Percentiles rank a stretch among this genome's conserved stretches.
phyloP scores from a whole-genome alignment of 2,888 invertebrate genomes.

The Ditula angustiorana region DNA sequence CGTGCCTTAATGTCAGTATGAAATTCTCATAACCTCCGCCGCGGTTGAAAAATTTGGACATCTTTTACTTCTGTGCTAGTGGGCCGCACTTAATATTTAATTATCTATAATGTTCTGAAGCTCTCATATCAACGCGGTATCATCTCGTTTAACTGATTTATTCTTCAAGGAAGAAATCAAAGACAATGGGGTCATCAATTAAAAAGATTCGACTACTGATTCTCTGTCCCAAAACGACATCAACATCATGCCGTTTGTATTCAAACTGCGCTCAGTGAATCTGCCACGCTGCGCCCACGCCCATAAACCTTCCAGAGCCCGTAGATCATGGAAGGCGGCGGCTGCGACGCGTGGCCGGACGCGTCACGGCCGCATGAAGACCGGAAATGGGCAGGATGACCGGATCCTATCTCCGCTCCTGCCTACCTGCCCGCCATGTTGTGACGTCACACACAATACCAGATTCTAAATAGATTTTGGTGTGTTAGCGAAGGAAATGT shows the following conservation, averaged over 20 bases:
- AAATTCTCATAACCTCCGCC: slow-evolving; percentile 14
- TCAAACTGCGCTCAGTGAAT: slow-evolving; percentile 26
- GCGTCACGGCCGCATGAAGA: slow-evolving; percentile 86
- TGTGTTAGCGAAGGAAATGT: slow-evolving; percentile 33
- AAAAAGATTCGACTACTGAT: background rate
- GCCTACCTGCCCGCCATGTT: slow-evolving; percentile 80
- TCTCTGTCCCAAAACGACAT: background rate
- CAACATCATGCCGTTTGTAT: background rate
- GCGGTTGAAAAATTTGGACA: background rate
- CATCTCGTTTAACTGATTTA: too few species aligned
- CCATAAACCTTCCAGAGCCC: slow-evolving; percentile 58
- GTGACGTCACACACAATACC: slow-evolving; percentile 71
- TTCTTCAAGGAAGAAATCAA: too few species aligned
- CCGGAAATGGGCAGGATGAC: slow-evolving; percentile 86
- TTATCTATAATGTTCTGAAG: slow-evolving; percentile 1
- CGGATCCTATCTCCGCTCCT: slow-evolving; percentile 85
- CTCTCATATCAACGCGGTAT: too few species aligned
- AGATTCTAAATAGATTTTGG: slow-evolving; percentile 46
- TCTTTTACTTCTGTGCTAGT: background rate
- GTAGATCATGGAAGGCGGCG: slow-evolving; percentile 63
- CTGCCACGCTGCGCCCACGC: slow-evolving; percentile 17
- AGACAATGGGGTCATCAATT: background rate
- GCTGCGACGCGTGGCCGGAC: slow-evolving; percentile 83
- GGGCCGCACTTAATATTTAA: background rate
- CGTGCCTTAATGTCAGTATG: slow-evolving; percentile 27